Base-by-base conservation (phyloP, 2,797 vertebrate genomes). In the Anableps anableps region DNA sequence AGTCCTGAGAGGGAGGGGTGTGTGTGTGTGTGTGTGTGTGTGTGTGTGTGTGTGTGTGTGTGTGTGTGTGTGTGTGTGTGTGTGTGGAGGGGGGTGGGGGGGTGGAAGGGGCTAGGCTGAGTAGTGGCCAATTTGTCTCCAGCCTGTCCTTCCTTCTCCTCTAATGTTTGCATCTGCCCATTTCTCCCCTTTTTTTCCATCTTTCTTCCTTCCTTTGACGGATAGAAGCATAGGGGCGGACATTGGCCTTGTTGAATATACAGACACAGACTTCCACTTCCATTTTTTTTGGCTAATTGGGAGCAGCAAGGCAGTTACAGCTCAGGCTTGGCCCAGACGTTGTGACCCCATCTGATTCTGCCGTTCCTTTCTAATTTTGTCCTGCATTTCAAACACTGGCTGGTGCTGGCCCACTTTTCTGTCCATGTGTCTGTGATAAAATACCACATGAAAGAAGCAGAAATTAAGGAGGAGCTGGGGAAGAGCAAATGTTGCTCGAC, bases 201-300 rank as follows among this genome's bases (percentile, higher is more conserved):
- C 83, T 88, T 88, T 72, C 79, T 88, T 86, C 88, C 84, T 78
- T 79, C 88, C 76, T 70, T 82, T 88, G 90, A 91, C 89, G 87
- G 88, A 86, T 34, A 83, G 85, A 89, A 80, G 85, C 83, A 78
- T 75, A 81, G 80, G 85, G 85, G 80, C 48, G 13, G 91, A 88
- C 83, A 90, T 83, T 91, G 91, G 86, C 90, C 90, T 86, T 90
- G 89, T 91, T 92, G 88, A 93, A 90, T 90, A 88, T 43, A 88
- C 88, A 88, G 75, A 75, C 82, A 85, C 88, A 73, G 80, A 91
- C 87, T 87, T 85, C 83, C 48, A 51, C 74, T 92, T 91, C 80
- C 75, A 81, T 74, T 58, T 72, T 75, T 58, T 75, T 19, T 60
- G 74, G 43, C 91, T 94, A 93, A 94, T 94, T 93, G 91, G 91